Conservation (phyloP, 1,140 invertebrate species). For the Hirudo medicinalis region DNA sequence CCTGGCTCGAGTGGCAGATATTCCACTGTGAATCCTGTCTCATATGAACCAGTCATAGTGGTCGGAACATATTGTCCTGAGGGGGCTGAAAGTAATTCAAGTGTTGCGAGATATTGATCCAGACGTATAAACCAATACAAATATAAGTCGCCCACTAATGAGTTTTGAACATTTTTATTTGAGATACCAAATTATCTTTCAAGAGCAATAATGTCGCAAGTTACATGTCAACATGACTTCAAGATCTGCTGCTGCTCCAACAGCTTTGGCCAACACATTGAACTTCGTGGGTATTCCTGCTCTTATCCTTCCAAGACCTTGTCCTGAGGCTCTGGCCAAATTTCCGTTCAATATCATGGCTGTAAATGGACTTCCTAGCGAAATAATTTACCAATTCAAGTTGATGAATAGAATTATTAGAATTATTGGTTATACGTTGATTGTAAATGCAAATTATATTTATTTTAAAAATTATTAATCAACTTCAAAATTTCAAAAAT, state of each 20-base stretch:
- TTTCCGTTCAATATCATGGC: conserved; percentile 28
- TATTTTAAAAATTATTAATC: too few relatives aligned
- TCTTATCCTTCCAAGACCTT: conserved; percentile 50
- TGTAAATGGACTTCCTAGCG: conserved; percentile 30
- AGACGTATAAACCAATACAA: too few relatives aligned
- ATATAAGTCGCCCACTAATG: too few relatives aligned
- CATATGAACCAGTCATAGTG: conserved; percentile 11
- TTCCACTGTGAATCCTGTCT: conserved; percentile 27
- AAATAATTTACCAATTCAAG: not conserved
- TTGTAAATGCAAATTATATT: too few relatives aligned
- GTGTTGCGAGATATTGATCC: not conserved
- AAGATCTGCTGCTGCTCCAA: conserved; percentile 25
- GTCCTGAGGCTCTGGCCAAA: conserved; percentile 25
- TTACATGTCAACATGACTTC: conserved; percentile 16
- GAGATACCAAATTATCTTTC: too few relatives aligned
- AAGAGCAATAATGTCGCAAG: too few relatives aligned
- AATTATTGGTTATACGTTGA: too few relatives aligned
- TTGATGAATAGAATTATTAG: too few relatives aligned
- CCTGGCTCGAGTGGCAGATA: conserved; percentile 27
- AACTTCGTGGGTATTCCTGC: conserved; percentile 49
- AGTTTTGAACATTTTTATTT: too few relatives aligned
- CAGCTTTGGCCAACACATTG: conserved; percentile 48
- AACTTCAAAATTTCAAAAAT: not conserved
- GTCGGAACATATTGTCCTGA: conserved; percentile 10
- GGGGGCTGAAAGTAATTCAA: conserved; percentile 5